Base-by-base conservation (phyloP, 2,113 vertebrate species). In the Mungos mungo region DNA sequence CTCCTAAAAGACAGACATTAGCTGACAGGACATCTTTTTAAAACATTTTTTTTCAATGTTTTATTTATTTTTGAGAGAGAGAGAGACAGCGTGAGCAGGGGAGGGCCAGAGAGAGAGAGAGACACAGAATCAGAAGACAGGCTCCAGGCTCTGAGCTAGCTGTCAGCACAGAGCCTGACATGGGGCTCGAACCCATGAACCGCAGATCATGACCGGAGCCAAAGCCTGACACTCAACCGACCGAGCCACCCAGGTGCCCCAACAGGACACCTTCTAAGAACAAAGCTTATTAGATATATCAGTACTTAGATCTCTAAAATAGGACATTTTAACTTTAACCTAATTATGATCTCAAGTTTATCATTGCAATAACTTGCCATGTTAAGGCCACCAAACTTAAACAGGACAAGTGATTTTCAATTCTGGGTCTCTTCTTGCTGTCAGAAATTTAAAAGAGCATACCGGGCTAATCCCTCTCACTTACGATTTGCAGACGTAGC, bases 371-470 rank as follows among this genome's bases (percentile, higher is more conserved):
- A 84, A 72, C 35, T 80, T 93, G 19, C 31, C 33, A n/a, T 79
- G 97, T 91, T 89, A 89, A 96, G 54, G 50, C 54, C 86, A 80
- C 9, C 31, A 77, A 12, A 68, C 52, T 76, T 86, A 94, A 92
- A 68, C 50, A 54, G 68, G 50, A 29, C 8, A 71, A 71, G 60
- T 93, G 41, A 74, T 90, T 94, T 96, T 83, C 85, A 93, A 68
- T 45, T 92, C 33, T 63, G 12, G 19, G 57, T 88, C 50, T 90
- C 88, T 92, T 89, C 66, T 76, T 38, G 50, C 54, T 3, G 8
- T 90, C 74, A 82, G 25, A 77, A 69, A 81, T 41, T 76, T 35
- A 71, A 47, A 85, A 31, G 31, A 69, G 23, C 0, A 0, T n/a
- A 54, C 72, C 29, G 65, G n/a, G 35, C 60, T 35, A 68, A 27